Evolutionary conservation across 2,888 invertebrate species (phyloP).

Genomic region (Synergus gifuensis): DNA sequence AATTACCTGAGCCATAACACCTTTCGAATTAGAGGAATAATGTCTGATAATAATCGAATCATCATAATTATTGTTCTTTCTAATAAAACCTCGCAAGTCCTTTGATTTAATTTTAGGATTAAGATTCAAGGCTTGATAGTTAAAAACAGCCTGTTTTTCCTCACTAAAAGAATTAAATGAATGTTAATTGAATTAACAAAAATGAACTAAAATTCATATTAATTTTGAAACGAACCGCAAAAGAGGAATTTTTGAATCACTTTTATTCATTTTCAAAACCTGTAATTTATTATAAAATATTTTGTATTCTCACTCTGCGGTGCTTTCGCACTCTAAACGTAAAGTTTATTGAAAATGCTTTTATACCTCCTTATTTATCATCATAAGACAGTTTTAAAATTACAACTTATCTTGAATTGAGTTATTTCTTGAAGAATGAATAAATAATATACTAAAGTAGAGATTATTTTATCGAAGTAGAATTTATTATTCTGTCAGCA

Average conservation of each 20-base stretch:
- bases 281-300: background rate
- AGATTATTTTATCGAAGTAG: slow-evolving; percentile 27
- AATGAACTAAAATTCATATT: background rate
- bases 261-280: slow-evolving; percentile 6
- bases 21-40: slow-evolving; percentile 65
- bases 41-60: slow-evolving; percentile 49
- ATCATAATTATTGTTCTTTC: slow-evolving; percentile 60
- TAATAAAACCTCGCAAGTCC: slow-evolving; percentile 58
- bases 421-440: background rate
- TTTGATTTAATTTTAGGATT: slow-evolving; percentile 52
- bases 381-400: slow-evolving; percentile 2
- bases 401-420: slow-evolving; percentile 21
- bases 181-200: background rate
- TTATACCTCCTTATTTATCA: slow-evolving; percentile 1
- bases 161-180: slow-evolving; percentile 59
- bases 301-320: background rate
- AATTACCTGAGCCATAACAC: slow-evolving; percentile 69
- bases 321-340: background rate
- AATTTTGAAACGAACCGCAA: slow-evolving; percentile 11
- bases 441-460: background rate
- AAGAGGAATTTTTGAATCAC: slow-evolving; percentile 11
- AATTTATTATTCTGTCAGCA: slow-evolving; percentile 16
- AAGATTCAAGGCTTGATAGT: slow-evolving; percentile 52
- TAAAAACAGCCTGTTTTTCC: slow-evolving; percentile 60
- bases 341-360: slow-evolving; percentile 8